phyloP scores from a whole-genome alignment of 2,113 vertebrate species.

The Syngnathus typhle region DNA sequence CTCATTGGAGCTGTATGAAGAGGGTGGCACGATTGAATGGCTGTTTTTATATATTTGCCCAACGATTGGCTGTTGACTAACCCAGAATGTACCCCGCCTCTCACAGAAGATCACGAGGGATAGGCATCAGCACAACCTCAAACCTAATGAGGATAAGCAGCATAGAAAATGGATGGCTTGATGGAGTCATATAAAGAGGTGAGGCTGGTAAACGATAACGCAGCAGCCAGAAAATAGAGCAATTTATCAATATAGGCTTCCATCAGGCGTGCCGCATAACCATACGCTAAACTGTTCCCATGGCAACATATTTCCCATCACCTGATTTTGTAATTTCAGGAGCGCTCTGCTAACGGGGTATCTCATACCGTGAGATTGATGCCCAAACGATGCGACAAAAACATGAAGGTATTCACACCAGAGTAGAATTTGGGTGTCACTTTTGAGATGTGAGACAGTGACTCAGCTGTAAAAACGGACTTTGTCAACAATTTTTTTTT shows the following conservation, averaged over 20 bases:
- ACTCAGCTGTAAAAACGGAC: not conserved
- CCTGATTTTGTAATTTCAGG: constrained; percentile 31
- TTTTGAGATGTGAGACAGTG: not conserved
- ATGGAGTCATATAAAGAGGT: constrained; percentile 18
- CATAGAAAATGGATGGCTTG: not conserved
- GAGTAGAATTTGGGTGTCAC: not conserved
- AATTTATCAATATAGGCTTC: constrained; percentile 20
- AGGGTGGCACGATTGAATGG: not conserved
- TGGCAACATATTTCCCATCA: constrained; percentile 48
- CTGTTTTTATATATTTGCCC: not conserved
- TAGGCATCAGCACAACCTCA: not conserved
- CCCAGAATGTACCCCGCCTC: not conserved
- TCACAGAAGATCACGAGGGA: not conserved
- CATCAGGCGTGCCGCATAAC: constrained; percentile 16
- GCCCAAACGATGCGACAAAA: constrained; percentile 15
- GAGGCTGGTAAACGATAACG: constrained; percentile 28
- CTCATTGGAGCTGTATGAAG: no score
- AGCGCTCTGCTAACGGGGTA: constrained; percentile 1
- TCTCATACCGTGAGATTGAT: constrained; percentile 19
- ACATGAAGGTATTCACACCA: not conserved
- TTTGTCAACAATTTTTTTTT: not conserved
- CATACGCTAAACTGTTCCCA: constrained; percentile 52
- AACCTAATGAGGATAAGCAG: not conserved
- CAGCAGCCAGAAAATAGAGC: constrained; percentile 36
- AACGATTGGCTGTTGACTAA: not conserved